Base-by-base conservation (phyloP, 2,888 invertebrate genomes). In the Synanthedon formicaeformis region DNA sequence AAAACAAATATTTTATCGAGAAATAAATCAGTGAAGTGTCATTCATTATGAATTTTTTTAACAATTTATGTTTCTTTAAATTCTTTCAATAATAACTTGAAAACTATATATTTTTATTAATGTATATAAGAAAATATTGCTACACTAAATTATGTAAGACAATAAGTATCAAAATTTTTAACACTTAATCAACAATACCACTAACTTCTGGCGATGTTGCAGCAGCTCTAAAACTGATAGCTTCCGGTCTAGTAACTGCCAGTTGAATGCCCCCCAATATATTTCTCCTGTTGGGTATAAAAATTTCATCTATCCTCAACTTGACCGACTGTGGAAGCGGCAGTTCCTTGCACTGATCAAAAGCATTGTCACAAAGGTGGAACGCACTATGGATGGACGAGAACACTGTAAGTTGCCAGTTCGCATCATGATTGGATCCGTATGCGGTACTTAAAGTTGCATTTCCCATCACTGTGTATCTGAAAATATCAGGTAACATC, bases 251-350 rank as follows among this genome's bases (percentile, higher is more conserved):
- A 0, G 60, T 59, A 34, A 84, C 78, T 0, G 69, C 58, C 0
- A 87, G 61, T 40, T 75, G 70, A 1, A 87, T 65, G 0, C 81
- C 82, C 8, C 85, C 83, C 4, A 85, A 58, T n/a, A 86, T 82
- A 48, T 84, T 77, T 27, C 77, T 73, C 53, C 79, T 68, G 50
- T 87, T 87, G 0, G 87, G 86, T 48, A 85, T 58, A 53, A 75
- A 87, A 0, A 86, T 73, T 55, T 85, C 84, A 2, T 81, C 81
- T 2, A 82, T 52, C 48, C 76, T 81, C 23, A 82, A 41, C 56
- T 85, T 87, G 1, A 51, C 55, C 0, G 79, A 62, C 0, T 67
- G 54, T 0, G 65, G 63, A 1, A 85, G 54, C 2, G 67, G 60
- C 1, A 60, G 8, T 41, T 77, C 76, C 1, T 60, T 71, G 59